Base-by-base conservation (phyloP, 2,888 invertebrate species). In the Lomographa bimaculata region DNA sequence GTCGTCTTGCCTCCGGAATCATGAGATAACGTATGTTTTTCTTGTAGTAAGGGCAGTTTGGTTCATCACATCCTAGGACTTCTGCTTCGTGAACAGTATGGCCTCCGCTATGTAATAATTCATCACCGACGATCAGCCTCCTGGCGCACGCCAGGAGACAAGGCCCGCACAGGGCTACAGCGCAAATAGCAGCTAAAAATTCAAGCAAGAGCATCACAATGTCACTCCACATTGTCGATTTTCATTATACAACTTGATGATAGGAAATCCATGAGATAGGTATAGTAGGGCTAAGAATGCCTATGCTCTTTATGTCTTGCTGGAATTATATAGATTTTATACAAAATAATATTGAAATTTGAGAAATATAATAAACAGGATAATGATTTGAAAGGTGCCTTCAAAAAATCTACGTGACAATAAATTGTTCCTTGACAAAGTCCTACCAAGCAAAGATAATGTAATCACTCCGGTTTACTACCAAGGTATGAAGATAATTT, bases 11-110 rank as follows among this genome's bases (percentile, higher is more conserved):
- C 1, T 76, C 71, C 0, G 85, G 83, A n/a, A 86, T 70, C 80
- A 85, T 76, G 7, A 87, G 71, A 34, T 78, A 82, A 17, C 66
- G 65, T 5, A 77, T 46, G 44, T 85, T 87, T 49, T 83, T 83
- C 57, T 84, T 85, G 70, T 87, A 87, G 45, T 87, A 87, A 0
- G 87, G 87, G 29, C 87, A 87, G 4, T 77, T 72, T 2, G 87
- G 87, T 46, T 86, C 87, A 36, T 87, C 86, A 49, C 87, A 87
- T 8, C 87, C 87, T 5, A 76, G 47, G 1, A 85, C 73, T 14
- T 83, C 82, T 0, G 84, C 80, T 46, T 84, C 77, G 6, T 64
- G 75, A 14, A 81, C 24, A 0, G 44, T 43, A 5, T 60, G 57
- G 0, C 66, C 71, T 1, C 70, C 70, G 23, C 64, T 52, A 18